These are phyloP conservation scores for Pelodiscus sinensis DNA, from an alignment of 2,113 vertebrate genomes.

Conservation along the genomic window DNA sequence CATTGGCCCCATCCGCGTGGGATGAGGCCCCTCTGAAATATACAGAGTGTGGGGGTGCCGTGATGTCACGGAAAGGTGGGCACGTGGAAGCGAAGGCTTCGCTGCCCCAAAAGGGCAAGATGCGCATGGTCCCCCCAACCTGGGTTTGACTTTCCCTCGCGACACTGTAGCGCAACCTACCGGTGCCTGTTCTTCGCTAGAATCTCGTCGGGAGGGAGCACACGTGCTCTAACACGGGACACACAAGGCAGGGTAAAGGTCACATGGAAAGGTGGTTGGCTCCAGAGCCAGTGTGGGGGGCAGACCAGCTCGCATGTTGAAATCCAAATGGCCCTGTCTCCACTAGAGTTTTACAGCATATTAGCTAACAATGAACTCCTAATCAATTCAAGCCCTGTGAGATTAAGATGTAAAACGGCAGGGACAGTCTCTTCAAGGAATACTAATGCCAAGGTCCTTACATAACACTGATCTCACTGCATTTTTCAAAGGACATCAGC, in stretches of 20 bases:
- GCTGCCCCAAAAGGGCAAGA: neutral
- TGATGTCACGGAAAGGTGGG: neutral
- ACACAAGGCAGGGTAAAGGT: neutral
- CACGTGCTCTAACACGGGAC: neutral
- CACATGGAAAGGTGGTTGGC: neutral
- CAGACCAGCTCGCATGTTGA: neutral
- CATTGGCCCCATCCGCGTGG: neutral
- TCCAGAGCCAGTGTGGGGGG: neutral
- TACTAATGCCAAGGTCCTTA: too few species aligned
- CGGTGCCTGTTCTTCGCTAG: neutral
- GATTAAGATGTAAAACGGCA: neutral
- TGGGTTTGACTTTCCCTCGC: neutral
- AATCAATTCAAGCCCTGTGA: neutral
- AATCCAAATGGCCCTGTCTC: neutral
- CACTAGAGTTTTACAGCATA: neutral
- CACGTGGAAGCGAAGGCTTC: neutral
- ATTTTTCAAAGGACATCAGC: fast-evolving
- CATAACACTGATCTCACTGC: fast-evolving
- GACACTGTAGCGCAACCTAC: neutral
- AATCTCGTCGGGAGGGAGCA: neutral
- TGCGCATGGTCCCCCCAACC: neutral
- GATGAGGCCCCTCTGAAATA: neutral
- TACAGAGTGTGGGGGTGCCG: neutral
- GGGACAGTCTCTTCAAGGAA: too few species aligned
- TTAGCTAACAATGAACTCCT: neutral